phyloP scores from a whole-genome alignment of 2,888 invertebrate genomes.

The Megastigmus dorsalis region DNA sequence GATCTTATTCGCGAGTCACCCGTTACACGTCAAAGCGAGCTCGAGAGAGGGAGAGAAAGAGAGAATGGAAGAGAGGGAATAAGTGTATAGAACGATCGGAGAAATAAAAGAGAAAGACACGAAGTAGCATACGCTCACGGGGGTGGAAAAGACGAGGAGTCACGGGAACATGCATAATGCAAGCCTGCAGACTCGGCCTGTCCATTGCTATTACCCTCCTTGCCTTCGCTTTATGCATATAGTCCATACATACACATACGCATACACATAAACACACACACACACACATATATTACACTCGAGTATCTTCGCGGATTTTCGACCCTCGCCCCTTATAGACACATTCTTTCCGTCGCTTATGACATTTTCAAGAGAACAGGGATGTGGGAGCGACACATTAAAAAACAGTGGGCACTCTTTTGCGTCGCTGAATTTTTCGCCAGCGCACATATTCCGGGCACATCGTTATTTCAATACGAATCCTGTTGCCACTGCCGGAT shows the following conservation, averaged over 20 bases:
- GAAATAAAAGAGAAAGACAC: neutral
- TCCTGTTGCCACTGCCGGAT: neutral
- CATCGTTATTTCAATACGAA: constrained; percentile 44
- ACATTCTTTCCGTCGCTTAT: too few relatives aligned
- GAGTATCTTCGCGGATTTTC: constrained; percentile 34
- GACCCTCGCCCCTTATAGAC: neutral
- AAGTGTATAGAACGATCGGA: constrained; percentile 26
- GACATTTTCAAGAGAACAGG: too few relatives aligned
- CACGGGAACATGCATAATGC: constrained; percentile 53
- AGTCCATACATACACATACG: neutral
- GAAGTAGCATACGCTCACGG: constrained; percentile 5
- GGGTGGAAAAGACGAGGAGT: constrained; percentile 44
- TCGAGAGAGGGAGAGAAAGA: neutral
- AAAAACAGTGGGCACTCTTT: constrained; percentile 32
- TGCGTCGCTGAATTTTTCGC: constrained; percentile 2
- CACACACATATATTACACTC: neutral
- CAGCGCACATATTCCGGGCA: neutral
- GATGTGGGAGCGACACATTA: constrained; percentile 5
- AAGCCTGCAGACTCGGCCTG: constrained; percentile 39
- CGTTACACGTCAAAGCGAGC: constrained; percentile 12
- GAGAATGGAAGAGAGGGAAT: constrained; percentile 7
- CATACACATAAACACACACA: neutral
- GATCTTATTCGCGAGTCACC: constrained; percentile 26
- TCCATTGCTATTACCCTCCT: constrained; percentile 31
- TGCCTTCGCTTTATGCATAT: neutral